Base-by-base conservation (phyloP, 2,797 vertebrate species). In the Syngnathus acus region DNA sequence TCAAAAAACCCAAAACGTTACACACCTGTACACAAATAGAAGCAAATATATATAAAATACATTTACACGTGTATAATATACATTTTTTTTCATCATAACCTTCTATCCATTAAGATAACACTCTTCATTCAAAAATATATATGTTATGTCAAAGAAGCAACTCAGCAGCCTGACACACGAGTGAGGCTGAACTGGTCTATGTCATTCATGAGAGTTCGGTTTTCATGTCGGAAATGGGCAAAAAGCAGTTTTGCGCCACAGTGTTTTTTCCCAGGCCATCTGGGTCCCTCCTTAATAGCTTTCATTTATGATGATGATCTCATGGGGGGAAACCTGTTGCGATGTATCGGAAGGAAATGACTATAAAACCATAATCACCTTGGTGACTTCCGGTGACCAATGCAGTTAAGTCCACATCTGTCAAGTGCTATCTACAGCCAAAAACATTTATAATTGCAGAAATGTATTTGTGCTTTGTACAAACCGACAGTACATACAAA, bases 51-150 rank as follows among this genome's bases (percentile, higher is more conserved):
- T 85, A 87, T 40, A 72, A 89, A 90, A 85, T 84, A 79, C 45
- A 68, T 86, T 85, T 89, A 87, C 84, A 91, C 78, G 71, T 87
- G 83, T 87, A 89, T 88, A 89, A 87, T 91, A 85, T 90, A 91
- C 90, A 90, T 80, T 80, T 81, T 84, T 85, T 68, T 43, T 13
- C 42, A 11, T 51, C n/a, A 51, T 79, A 84, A 86, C 88, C 86
- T 67, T 87, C 83, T 83, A 79, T 80, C 73, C 84, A 73, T 71
- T 84, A 82, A 86, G 85, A 82, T 86, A 82, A 76, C 80, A 82
- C 80, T 84, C 79, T 86, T 83, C 79, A 65, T 82, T 87, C 85
- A 83, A 86, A 88, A 87, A 89, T 89, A 90, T 87, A 89, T 86
- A 88, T 80, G 83, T 86, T 83, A 80, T 86, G 82, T 86, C 76